Percentiles rank a stretch among this genome's conserved stretches.
Conservation (phyloP, 2,888 invertebrate species). For the Hirtodrosophila duncani region DNA sequence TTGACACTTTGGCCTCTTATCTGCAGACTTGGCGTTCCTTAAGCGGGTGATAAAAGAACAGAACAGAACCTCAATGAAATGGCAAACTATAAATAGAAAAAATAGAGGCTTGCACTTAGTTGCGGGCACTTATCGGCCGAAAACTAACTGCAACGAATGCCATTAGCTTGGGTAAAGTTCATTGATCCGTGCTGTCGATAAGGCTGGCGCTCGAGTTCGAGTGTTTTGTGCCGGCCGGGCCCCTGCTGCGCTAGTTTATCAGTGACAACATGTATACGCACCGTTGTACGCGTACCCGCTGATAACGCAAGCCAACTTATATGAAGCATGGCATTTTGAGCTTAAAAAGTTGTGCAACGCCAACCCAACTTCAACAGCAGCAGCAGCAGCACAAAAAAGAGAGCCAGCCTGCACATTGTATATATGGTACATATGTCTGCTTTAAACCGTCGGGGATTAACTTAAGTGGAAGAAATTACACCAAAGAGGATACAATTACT, state of each 20-base stretch:
- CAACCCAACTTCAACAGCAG: too few relatives aligned
- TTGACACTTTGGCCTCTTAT: conserved; percentile 28
- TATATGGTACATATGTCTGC: conserved; percentile 53
- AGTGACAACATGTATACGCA: conserved; percentile 16
- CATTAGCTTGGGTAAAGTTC: conserved; percentile 51
- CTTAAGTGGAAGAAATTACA: conserved; percentile 77
- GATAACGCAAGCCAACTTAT: too few relatives aligned
- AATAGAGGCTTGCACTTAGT: conserved; percentile 25
- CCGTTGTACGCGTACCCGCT: conserved; percentile 17
- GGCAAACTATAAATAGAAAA: conserved; percentile 1
- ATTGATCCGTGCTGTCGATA: conserved; percentile 63
- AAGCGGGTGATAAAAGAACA: too few relatives aligned
- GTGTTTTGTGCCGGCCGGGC: too few relatives aligned
- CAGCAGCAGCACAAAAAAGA: conserved; percentile 6
- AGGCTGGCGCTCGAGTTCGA: too few relatives aligned
- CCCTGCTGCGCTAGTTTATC: too few relatives aligned
- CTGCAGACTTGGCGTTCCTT: too few relatives aligned
- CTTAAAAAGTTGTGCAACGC: too few relatives aligned
- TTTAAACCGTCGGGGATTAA: conserved; percentile 73
- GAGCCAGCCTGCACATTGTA: conserved; percentile 8
- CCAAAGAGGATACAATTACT: conserved; percentile 69
- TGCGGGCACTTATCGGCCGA: conserved; percentile 44
- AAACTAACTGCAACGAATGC: conserved; percentile 14
- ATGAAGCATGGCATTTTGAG: too few relatives aligned
- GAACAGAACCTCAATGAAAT: neutral